phyloP scores from a whole-genome alignment of 1,140 invertebrate species.

The Pygmarrhopalites habei region DNA sequence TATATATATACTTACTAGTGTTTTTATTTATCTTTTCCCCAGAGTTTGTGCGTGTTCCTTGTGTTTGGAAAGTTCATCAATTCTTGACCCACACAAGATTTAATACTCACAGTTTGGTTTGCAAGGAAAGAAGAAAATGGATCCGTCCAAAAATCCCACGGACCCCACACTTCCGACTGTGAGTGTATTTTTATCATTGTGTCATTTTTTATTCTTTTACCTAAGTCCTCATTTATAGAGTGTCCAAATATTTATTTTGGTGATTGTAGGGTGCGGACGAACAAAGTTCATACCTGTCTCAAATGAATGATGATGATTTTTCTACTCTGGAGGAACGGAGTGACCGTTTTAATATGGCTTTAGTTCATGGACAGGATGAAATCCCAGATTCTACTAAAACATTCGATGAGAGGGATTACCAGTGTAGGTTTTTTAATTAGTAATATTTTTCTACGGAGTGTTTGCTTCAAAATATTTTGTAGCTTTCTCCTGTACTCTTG shows the following conservation, averaged over 20 bases:
- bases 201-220: no score
- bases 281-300: background rate
- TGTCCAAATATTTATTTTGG: background rate
- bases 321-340: background rate
- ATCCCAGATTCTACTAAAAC: background rate
- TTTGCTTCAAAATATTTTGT: no score
- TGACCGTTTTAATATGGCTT: slow-evolving; percentile 22
- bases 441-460: no score
- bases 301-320: slow-evolving; percentile 14
- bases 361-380: slow-evolving; percentile 16
- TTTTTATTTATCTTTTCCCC: no score
- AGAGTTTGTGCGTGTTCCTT: no score
- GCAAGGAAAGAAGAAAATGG: no score
- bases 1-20: no score
- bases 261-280: background rate
- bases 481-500: no score
- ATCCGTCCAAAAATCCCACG: slow-evolving; percentile 28
- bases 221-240: background rate
- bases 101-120: no score
- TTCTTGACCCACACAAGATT: no score
- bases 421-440: slow-evolving; percentile 36
- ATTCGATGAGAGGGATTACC: slow-evolving; percentile 36
- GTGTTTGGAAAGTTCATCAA: no score
- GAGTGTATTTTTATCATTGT: background rate
- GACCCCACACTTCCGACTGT: slow-evolving; percentile 6